These are phyloP conservation scores for Oryzias curvinotus DNA, from an alignment of 2,113 vertebrate species.

Conservation along the genomic window DNA sequence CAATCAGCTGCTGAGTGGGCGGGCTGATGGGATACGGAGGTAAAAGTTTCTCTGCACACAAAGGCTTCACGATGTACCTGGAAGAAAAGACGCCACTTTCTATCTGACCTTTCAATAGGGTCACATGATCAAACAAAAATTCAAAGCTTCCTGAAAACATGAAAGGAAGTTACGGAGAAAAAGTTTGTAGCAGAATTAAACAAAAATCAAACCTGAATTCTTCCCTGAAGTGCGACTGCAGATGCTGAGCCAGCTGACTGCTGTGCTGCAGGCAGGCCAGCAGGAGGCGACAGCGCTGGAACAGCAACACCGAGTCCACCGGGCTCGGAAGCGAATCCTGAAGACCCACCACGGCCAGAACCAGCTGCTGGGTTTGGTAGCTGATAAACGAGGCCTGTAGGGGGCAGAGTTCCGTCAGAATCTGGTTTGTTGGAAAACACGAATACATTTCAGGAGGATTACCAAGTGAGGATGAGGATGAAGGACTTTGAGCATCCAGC, in stretches of 20 bases:
- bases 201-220: constrained; percentile 75
- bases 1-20: constrained; percentile 58
- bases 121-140: too few species aligned
- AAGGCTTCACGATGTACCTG: constrained; percentile 79
- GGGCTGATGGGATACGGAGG: constrained; percentile 74
- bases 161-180: too few species aligned
- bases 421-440: background rate
- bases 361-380: constrained; percentile 71
- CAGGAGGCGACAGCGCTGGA: constrained; percentile 80
- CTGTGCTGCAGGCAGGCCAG: constrained; percentile 77
- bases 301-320: constrained; percentile 71
- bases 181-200: background rate
- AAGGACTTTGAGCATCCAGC: constrained; percentile 72
- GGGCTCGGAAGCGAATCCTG: constrained; percentile 60
- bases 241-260: constrained; percentile 64
- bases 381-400: constrained; percentile 66
- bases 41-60: constrained; percentile 68
- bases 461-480: constrained; percentile 72
- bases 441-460: constrained; percentile 14
- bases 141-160: too few species aligned
- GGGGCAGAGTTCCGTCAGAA: background rate
- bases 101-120: background rate
- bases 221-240: constrained; percentile 69
- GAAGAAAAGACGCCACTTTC: background rate
- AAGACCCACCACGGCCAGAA: constrained; percentile 63